Base-by-base conservation (phyloP, 2,888 invertebrate genomes). In the Drosophila trichaetosa region DNA sequence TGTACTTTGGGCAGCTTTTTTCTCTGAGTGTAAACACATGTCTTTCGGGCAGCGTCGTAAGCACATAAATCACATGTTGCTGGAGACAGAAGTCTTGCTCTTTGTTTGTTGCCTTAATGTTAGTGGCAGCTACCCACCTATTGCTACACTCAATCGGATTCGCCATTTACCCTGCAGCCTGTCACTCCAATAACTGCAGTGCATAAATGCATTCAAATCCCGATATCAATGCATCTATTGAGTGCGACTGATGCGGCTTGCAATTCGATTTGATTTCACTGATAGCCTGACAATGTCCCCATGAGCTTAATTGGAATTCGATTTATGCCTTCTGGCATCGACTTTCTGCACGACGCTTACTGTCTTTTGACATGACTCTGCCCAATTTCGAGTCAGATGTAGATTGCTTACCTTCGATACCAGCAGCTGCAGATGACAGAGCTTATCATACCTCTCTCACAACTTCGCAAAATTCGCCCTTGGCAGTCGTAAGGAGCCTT, bases 361-460 rank as follows among this genome's bases (percentile, higher is more conserved):
- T 54, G 21, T 24, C 27, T 5, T 21, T 33, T 33, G 16, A 52
- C 42, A 59, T 38, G 53, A 27, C 56, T 42, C 36, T 58, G 61
- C 61, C 76, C 73, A 58, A 80, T 70, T 84, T 69, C 63, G 38
- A 76, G 54, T 62, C 73, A 68, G 71, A 72, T 75, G 62, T 69
- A 54, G 49, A 53, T 70, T 46, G 42, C 33, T 54, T 54, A 8
- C 36, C 36, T 27, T 29, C 21, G 16, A 18, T 31, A 10, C n/a
- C n/a, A 33, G 34, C 24, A 33, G 58, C 60, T 69, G 69, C 52
- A 58, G 48, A 40, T 62, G 76, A 52, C 63, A 69, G 24, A 42
- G 29, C 48, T 60, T 66, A 40, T 72, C 51, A 58, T 51, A 53
- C 60, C 27, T 63, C 36, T n/a, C 46, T 42, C 64, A 33, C 24